phyloP scores from a whole-genome alignment of 2,797 vertebrate genomes.

The Allobates femoralis region DNA sequence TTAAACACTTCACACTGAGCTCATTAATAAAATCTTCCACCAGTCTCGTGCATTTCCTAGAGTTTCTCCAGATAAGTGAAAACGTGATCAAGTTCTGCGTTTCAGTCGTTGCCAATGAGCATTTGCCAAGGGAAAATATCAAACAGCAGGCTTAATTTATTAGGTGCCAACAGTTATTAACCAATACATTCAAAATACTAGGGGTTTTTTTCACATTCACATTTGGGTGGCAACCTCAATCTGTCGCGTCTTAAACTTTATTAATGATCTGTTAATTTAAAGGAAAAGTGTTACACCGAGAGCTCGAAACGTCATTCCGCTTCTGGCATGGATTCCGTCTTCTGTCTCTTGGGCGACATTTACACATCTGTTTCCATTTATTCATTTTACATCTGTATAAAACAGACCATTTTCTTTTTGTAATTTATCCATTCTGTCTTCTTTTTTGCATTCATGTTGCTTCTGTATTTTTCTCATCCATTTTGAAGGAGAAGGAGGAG shows the following conservation, averaged over 20 bases:
- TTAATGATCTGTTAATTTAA: not conserved
- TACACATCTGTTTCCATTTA: no score
- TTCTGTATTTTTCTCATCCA: no score
- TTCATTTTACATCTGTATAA: no score
- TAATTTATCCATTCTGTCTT: no score
- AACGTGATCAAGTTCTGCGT: conserved; percentile 9
- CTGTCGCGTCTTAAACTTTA: conserved; percentile 6
- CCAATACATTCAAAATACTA: conserved; percentile 24
- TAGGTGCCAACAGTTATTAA: conserved; percentile 8
- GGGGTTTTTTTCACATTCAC: not conserved
- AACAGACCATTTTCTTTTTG: no score
- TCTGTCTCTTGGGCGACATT: no score
- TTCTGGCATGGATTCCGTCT: no score
- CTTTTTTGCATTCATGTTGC: no score
- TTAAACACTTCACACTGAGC: not conserved
- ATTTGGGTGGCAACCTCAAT: conserved; percentile 26
- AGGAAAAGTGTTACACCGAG: not conserved
- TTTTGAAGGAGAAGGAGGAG: no score
- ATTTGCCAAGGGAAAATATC: conserved; percentile 26
- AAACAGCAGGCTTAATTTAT: conserved; percentile 3
- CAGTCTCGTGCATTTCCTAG: not conserved
- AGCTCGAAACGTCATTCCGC: no score
- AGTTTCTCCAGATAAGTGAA: not conserved
- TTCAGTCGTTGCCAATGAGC: conserved; percentile 20
- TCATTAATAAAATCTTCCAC: not conserved